phyloP scores from a whole-genome alignment of 2,797 vertebrate species.

The Ceryle rudis region DNA sequence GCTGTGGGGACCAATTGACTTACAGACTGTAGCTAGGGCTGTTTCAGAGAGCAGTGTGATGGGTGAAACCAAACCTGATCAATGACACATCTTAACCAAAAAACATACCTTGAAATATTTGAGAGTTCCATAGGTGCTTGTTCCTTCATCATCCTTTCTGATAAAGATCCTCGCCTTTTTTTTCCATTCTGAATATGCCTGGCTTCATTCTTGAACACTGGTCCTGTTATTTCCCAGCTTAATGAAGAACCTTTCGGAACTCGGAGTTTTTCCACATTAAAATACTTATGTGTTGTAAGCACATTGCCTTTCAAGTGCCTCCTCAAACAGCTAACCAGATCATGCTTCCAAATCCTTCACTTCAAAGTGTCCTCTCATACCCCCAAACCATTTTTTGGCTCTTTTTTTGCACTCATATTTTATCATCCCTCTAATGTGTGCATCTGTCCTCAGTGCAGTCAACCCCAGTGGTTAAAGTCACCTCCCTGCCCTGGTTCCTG shows the following conservation, averaged over 20 bases:
- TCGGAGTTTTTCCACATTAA: not conserved
- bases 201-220: not conserved
- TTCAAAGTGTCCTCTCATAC: not conserved
- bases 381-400: conserved; percentile 27
- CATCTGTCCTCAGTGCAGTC: not conserved
- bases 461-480: not conserved
- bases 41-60: not conserved
- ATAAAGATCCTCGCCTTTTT: not conserved
- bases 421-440: not conserved
- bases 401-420: not conserved
- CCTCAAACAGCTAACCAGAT: conserved; percentile 38
- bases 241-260: not conserved
- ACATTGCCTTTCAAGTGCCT: conserved; percentile 15
- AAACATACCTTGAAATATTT: not conserved
- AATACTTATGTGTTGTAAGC: not conserved
- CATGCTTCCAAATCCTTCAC: conserved; percentile 15
- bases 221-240: not conserved
- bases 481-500: not conserved
- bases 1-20: too few species aligned
- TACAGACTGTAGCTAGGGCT: not conserved
- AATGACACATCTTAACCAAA: too few species aligned
- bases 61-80: not conserved
- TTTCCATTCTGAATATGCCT: not conserved
- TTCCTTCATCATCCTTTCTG: not conserved
- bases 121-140: not conserved